Evolutionary conservation across 2,888 invertebrate genomes (phyloP), one percentile per base, ranked within the genome.

Genomic region (Andrena haemorrhoa): DNA sequence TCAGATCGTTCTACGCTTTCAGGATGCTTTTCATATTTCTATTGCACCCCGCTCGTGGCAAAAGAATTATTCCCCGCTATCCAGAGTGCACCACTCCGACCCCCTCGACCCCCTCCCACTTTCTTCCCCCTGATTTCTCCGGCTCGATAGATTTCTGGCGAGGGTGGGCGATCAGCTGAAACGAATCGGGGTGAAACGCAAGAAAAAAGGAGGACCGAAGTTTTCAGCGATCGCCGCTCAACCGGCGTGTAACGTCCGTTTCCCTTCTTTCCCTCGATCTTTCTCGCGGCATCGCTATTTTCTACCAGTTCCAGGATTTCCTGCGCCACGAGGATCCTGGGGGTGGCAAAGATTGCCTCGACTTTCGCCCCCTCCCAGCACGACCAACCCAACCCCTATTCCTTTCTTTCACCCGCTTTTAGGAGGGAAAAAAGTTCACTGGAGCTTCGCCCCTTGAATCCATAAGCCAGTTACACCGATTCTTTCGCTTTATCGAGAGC

Each of bases 261-360:
- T 35, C 23, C 69, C 35, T 33, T 49, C 56, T 70, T 76, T 41
- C 64, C 65, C 70, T 31, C 47, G 53, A 73, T 65, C 29, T 35
- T 16, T 12, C n/a, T 33, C 64, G 31, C 41, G 60, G 60, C 65
- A 78, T 78, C 69, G 70, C 26, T 63, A 61, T 53, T 53, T 51
- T 75, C 75, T 41, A 63, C 26, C 58, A 51, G 75, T 68, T 58
- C 68, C 71, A 80, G 82, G 82, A 82, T 82, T 82, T 82, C 80
- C 80, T 76, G 20, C 51, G 31, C 51, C 58, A 23, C 64, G 20
- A 31, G 56, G 75, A 68, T 75, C 72, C 80, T 63, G 69, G 23
- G 68, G 63, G 41, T 41, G 41, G 68, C 80, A 60, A 72, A 76
- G 80, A 80, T 76, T 76, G 71, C 68, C 31, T 16, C 26, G 6